Percentiles rank a stretch among this genome's conserved stretches.
Evolutionary conservation across 2,113 vertebrate genomes (phyloP).

Genomic region (Epinephelus fuscoguttatus): DNA sequence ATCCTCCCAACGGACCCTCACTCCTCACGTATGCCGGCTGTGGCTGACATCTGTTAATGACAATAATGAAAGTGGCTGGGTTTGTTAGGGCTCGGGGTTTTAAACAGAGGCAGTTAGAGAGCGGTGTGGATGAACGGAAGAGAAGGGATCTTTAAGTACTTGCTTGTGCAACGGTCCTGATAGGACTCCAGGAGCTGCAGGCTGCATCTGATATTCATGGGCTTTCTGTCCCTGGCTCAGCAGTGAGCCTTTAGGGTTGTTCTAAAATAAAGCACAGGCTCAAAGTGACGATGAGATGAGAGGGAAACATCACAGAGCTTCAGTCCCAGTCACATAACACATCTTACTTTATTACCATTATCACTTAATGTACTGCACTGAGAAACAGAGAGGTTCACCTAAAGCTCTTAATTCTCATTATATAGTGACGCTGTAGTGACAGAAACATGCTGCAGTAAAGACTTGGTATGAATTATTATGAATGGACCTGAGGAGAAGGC

Average conservation of each 20-base stretch:
- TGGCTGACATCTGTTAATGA: slow-evolving; percentile 32
- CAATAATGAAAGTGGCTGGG: slow-evolving; percentile 14
- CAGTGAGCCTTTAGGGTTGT: slow-evolving; percentile 8
- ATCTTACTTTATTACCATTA: slow-evolving; percentile 11
- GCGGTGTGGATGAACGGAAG: background rate
- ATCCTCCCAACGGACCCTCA: background rate
- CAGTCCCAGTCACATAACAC: slow-evolving; percentile 15
- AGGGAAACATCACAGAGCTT: slow-evolving; percentile 14
- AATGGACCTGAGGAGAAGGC: background rate
- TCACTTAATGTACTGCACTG: slow-evolving; percentile 2
- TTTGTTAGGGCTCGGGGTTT: background rate
- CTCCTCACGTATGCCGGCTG: background rate
- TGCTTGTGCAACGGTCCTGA: slow-evolving; percentile 25
- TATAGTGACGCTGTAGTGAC: background rate
- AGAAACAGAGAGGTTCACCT: slow-evolving; percentile 6
- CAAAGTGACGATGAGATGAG: slow-evolving; percentile 32
- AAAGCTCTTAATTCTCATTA: background rate
- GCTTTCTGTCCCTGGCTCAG: slow-evolving; percentile 39
- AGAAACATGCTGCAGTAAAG: background rate
- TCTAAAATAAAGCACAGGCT: slow-evolving; percentile 51
- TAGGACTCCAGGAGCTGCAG: slow-evolving; percentile 41
- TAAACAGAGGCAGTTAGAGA: slow-evolving; percentile 7
- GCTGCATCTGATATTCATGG: slow-evolving; percentile 63
- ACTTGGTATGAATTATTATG: background rate
- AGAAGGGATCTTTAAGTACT: slow-evolving; percentile 19